Evolutionary conservation across 2,797 vertebrate species (phyloP).

Genomic region (Cetoscarus ocellatus): DNA sequence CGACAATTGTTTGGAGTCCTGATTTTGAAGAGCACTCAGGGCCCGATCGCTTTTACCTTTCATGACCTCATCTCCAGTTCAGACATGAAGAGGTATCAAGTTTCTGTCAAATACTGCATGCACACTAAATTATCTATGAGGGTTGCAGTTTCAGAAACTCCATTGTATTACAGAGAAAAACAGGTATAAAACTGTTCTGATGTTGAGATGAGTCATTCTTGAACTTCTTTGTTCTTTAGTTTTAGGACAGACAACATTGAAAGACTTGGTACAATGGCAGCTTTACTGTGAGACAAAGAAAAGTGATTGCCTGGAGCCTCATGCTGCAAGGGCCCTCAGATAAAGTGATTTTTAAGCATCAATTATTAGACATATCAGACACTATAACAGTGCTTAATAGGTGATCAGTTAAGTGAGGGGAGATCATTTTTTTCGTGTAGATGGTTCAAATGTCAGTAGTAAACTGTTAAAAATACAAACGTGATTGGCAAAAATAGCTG

Average conservation of each 20-base stretch:
- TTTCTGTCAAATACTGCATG: slow-evolving; percentile 36
- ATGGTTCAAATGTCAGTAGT: too few species aligned
- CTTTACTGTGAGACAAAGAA: too few species aligned
- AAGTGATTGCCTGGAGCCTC: too few species aligned
- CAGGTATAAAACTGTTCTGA: slow-evolving; percentile 3
- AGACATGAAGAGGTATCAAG: slow-evolving; percentile 46
- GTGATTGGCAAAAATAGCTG: too few species aligned
- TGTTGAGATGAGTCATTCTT: slow-evolving; percentile 28
- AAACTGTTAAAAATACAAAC: too few species aligned
- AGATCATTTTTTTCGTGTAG: too few species aligned
- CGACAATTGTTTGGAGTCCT: slow-evolving; percentile 72
- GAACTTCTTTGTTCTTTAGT: slow-evolving; percentile 13
- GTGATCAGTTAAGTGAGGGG: too few species aligned
- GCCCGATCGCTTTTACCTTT: slow-evolving; percentile 56
- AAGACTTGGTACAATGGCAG: neutral
- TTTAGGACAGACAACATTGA: slow-evolving; percentile 11
- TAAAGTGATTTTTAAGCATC: too few species aligned
- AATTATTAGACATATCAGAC: too few species aligned
- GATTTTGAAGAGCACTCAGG: slow-evolving; percentile 71
- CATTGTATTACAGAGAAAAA: slow-evolving; percentile 14
- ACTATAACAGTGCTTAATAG: too few species aligned
- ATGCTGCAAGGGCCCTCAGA: too few species aligned
- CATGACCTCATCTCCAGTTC: slow-evolving; percentile 50
- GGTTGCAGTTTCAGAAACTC: slow-evolving; percentile 14
- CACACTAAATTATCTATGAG: slow-evolving; percentile 42